A percentile compares a stretch with the other conserved stretches of the same genome.
Conservation (phyloP, 2,888 invertebrate species). For the Neocrepidodera transversa region DNA sequence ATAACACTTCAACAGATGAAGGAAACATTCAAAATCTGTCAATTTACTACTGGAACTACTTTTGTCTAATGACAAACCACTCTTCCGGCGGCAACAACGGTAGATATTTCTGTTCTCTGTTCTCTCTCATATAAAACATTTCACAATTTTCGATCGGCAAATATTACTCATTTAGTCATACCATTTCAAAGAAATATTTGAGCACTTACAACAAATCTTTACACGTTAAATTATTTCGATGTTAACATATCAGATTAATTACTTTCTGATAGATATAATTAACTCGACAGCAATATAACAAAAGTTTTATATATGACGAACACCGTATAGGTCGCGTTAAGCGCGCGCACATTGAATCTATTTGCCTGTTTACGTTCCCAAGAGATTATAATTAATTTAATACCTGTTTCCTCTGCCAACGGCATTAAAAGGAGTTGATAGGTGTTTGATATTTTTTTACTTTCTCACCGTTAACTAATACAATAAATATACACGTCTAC, state of each 20-base stretch:
- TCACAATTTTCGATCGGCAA: slow-evolving; percentile 29
- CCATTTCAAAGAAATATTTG: slow-evolving; percentile 5
- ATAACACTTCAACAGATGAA: slow-evolving; percentile 1
- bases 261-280: slow-evolving; percentile 55
- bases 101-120: slow-evolving; percentile 21
- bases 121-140: slow-evolving; percentile 24
- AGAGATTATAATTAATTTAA: slow-evolving; percentile 31
- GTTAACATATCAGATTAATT: slow-evolving; percentile 46
- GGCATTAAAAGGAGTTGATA: slow-evolving; percentile 5
- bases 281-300: slow-evolving; percentile 60
- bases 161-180: slow-evolving; percentile 28
- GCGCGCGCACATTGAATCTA: slow-evolving; percentile 53
- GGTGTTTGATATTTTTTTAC: slow-evolving; percentile 4
- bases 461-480: slow-evolving; percentile 3
- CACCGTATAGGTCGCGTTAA: slow-evolving; percentile 51
- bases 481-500: background rate
- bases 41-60: slow-evolving; percentile 19
- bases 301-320: slow-evolving; percentile 61
- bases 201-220: background rate
- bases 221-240: slow-evolving; percentile 25
- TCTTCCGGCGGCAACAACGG: slow-evolving; percentile 52
- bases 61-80: slow-evolving; percentile 42
- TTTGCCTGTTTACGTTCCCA: slow-evolving; percentile 29
- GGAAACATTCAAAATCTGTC: slow-evolving; percentile 7
- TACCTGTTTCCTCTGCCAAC: slow-evolving; percentile 22